phyloP scores from a whole-genome alignment of 2,113 vertebrate species.

The Andinoacara biseriatus region DNA sequence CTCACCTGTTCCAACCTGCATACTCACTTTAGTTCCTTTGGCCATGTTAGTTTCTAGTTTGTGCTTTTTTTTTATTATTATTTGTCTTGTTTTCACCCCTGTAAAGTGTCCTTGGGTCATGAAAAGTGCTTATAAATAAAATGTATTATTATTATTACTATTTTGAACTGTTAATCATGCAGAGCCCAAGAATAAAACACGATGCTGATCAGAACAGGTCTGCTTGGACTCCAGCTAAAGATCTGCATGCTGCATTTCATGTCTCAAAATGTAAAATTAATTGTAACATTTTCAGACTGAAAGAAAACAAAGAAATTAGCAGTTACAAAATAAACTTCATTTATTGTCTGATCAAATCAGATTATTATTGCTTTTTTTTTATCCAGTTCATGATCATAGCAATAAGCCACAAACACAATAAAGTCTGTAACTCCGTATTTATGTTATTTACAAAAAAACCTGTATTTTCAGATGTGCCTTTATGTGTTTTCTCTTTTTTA shows the following conservation, averaged over 20 bases:
- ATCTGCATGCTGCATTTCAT: background rate
- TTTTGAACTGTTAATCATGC: background rate
- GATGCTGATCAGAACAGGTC: accelerated
- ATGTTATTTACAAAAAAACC: background rate
- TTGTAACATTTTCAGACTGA: background rate
- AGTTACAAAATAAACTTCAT: background rate
- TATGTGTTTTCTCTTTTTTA: background rate
- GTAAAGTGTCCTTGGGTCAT: too few relatives aligned
- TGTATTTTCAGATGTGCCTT: background rate
- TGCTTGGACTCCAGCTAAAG: background rate
- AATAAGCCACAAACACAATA: background rate
- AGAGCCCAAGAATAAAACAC: background rate
- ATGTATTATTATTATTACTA: too few relatives aligned
- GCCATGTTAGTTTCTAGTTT: too few relatives aligned
- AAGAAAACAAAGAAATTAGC: background rate
- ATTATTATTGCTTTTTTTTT: accelerated
- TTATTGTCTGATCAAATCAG: background rate
- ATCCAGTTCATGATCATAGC: background rate
- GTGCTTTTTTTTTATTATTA: too few relatives aligned
- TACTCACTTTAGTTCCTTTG: too few relatives aligned
- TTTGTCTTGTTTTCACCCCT: too few relatives aligned
- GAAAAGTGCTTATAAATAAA: too few relatives aligned
- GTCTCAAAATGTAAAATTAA: background rate
- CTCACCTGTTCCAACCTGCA: too few relatives aligned
- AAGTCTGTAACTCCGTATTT: background rate